These are phyloP conservation scores for Hypsopygia costalis DNA, from an alignment of 2,888 invertebrate genomes.

Conservation along the genomic window DNA sequence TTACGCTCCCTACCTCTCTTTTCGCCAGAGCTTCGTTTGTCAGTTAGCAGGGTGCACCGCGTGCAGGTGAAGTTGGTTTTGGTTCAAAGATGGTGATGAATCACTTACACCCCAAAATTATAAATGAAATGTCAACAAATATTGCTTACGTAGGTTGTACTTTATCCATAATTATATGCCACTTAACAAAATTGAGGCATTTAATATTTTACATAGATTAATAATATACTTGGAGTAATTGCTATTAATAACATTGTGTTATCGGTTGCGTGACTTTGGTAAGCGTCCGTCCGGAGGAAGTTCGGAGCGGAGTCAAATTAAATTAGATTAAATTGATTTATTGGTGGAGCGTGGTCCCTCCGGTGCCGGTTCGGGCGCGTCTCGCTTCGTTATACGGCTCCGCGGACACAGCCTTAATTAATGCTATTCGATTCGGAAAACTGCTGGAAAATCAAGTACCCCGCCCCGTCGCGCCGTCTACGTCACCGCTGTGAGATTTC, in stretches of 20 bases:
- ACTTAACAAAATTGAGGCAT: constrained; percentile 2
- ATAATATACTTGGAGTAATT: constrained; percentile 21
- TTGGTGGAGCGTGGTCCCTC: constrained; percentile 55
- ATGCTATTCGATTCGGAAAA: constrained; percentile 70
- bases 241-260: constrained; percentile 27
- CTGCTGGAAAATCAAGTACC: constrained; percentile 50
- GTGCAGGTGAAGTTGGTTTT: too few relatives aligned
- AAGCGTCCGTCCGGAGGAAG: constrained; percentile 51
- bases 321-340: constrained; percentile 80
- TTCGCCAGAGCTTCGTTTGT: too few relatives aligned
- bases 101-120: too few relatives aligned
- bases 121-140: too few relatives aligned
- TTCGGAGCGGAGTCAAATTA: constrained; percentile 58
- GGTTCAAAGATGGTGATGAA: too few relatives aligned
- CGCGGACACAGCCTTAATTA: constrained; percentile 61
- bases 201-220: not conserved
- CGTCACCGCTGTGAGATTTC: not conserved
- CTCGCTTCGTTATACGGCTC: constrained; percentile 47
- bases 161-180: not conserved
- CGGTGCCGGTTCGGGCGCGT: constrained; percentile 19
- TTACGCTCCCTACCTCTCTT: too few relatives aligned
- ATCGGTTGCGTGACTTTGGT: constrained; percentile 59
- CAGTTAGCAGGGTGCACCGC: too few relatives aligned
- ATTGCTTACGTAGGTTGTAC: too few relatives aligned
- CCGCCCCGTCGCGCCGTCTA: constrained; percentile 1